These are phyloP conservation scores for Porites evermanni DNA, from an alignment of 92 coral and sea anemone genomes.

Conservation along the genomic window DNA sequence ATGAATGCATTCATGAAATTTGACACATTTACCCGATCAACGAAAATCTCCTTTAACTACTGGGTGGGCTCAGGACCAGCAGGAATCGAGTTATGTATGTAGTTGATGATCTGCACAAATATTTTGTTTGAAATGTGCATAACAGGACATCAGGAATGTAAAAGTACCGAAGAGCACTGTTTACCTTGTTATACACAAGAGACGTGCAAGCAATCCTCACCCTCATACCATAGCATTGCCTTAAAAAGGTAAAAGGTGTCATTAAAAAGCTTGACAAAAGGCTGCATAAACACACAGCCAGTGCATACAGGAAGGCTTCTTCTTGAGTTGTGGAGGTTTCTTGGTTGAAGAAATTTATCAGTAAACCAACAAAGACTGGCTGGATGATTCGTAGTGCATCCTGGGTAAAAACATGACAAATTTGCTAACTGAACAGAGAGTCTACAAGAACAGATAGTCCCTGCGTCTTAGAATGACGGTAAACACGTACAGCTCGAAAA, in stretches of 20 bases:
- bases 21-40: too few relatives aligned
- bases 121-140: too few relatives aligned
- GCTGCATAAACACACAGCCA: slow-evolving; percentile 75
- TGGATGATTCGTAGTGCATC: slow-evolving; percentile 79
- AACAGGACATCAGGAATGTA: too few relatives aligned
- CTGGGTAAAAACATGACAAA: slow-evolving; percentile 26
- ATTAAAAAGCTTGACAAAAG: slow-evolving; percentile 64
- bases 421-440: neutral
- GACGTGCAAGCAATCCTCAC: slow-evolving; percentile 94
- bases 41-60: too few relatives aligned
- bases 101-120: too few relatives aligned
- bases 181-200: slow-evolving; percentile 89
- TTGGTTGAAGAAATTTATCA: slow-evolving; percentile 70
- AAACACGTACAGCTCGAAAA: too few relatives aligned
- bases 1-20: too few relatives aligned
- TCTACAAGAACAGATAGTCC: too few relatives aligned
- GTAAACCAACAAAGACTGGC: slow-evolving; percentile 72
- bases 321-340: slow-evolving; percentile 65
- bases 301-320: slow-evolving; percentile 82
- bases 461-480: too few relatives aligned
- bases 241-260: slow-evolving; percentile 83
- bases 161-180: neutral
- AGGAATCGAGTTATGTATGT: too few relatives aligned
- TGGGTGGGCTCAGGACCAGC: too few relatives aligned
- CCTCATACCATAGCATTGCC: slow-evolving; percentile 89